Evolutionary conservation across 2,113 vertebrate species (phyloP).

Genomic region (Lycocorax pyrrhopterus): DNA sequence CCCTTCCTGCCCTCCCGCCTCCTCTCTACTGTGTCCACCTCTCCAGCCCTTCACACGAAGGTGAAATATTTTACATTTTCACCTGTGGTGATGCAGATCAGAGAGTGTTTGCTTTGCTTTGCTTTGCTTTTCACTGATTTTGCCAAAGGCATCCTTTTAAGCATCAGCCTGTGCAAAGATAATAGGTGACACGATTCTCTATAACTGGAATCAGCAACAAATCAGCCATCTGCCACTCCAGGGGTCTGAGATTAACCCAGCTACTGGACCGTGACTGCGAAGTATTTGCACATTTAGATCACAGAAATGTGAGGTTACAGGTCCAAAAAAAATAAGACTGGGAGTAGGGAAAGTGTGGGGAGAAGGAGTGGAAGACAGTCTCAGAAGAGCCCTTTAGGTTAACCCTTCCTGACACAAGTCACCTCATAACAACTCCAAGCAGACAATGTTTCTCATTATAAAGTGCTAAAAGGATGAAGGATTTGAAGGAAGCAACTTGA

Average conservation of each 20-base stretch:
- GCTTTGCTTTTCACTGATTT: slow-evolving; percentile 3
- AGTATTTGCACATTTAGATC: slow-evolving; percentile 46
- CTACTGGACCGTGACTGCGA: slow-evolving; percentile 20
- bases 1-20: background rate
- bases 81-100: background rate
- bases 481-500: background rate
- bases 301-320: background rate
- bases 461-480: background rate
- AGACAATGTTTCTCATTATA: background rate
- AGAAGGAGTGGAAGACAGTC: background rate
- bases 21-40: background rate
- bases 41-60: background rate
- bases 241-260: slow-evolving; percentile 49
- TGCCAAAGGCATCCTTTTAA: slow-evolving; percentile 20
- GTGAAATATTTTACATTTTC: slow-evolving; percentile 24
- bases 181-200: slow-evolving; percentile 33
- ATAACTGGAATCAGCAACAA: slow-evolving; percentile 50
- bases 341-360: background rate
- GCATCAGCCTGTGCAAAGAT: slow-evolving; percentile 22
- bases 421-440: background rate
- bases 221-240: slow-evolving; percentile 53
- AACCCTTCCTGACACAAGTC: background rate
- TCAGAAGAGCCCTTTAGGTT: background rate
- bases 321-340: background rate
- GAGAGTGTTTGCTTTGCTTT: background rate